These are phyloP conservation scores for Eupithecia abbreviata DNA, from an alignment of 2,888 invertebrate species.

Conservation along the genomic window DNA sequence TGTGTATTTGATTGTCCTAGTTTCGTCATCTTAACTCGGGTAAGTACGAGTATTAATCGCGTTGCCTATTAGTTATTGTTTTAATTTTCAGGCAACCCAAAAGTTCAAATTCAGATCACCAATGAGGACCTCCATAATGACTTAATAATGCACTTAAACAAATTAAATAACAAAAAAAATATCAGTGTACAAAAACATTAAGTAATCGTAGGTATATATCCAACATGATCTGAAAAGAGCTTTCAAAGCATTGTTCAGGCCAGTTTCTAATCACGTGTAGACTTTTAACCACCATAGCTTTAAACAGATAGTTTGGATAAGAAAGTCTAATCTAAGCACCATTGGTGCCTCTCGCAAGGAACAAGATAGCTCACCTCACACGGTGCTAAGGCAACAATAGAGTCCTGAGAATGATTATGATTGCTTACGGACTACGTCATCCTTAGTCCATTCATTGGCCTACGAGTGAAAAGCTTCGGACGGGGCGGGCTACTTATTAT, in stretches of 20 bases:
- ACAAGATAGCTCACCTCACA: not conserved
- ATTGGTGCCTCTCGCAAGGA: not conserved
- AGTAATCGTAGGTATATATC: not conserved
- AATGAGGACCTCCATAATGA: not conserved
- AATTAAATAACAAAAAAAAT: not conserved
- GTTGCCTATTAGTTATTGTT: not conserved
- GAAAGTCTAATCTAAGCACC: too few species aligned
- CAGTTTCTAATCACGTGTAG: too few species aligned
- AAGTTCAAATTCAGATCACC: not conserved
- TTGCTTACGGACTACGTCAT: not conserved
- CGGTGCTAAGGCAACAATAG: not conserved
- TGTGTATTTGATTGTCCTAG: slow-evolving; percentile 5
- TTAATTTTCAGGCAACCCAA: not conserved
- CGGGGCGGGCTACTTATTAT: not conserved
- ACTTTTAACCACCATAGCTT: too few species aligned
- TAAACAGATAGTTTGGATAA: too few species aligned
- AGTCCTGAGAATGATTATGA: not conserved
- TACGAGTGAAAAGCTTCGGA: not conserved
- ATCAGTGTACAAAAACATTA: not conserved
- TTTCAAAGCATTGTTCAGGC: not conserved
- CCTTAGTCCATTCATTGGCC: not conserved
- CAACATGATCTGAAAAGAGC: not conserved
- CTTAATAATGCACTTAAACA: not conserved
- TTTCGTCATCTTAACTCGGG: not conserved
- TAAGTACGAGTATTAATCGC: not conserved